These are phyloP conservation scores for Triplophysa bombifrons DNA, from an alignment of 2,797 vertebrate species.

Conservation along the genomic window DNA sequence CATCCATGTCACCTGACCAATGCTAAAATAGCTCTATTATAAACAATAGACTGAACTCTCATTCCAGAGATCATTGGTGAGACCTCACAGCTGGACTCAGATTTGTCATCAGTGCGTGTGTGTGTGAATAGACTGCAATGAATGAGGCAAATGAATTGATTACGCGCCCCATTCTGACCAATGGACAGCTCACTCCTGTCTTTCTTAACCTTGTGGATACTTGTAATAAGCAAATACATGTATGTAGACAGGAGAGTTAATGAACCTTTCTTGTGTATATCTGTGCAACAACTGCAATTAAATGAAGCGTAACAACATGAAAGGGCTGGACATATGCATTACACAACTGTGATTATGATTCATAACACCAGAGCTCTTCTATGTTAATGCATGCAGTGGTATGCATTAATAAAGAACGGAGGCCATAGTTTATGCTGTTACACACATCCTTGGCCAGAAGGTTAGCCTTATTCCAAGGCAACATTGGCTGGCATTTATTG, in stretches of 20 bases:
- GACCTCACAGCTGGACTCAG: constrained; percentile 44
- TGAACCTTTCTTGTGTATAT: not conserved
- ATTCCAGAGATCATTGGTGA: constrained; percentile 38
- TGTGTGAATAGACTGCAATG: constrained; percentile 31
- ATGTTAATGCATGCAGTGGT: not conserved
- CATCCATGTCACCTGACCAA: constrained; percentile 4
- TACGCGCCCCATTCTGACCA: constrained; percentile 34
- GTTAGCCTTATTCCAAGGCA: constrained; percentile 38
- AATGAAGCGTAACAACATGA: not conserved
- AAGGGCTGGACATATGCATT: constrained; percentile 5
- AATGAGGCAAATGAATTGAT: constrained; percentile 38
- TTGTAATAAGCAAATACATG: not conserved
- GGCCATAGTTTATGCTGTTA: constrained; percentile 16
- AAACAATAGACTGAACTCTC: constrained; percentile 32
- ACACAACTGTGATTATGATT: constrained; percentile 18
- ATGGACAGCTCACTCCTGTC: not conserved
- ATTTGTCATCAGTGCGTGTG: constrained; percentile 27
- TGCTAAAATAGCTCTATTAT: constrained; percentile 39
- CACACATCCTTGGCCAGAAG: constrained; percentile 27
- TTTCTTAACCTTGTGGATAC: not conserved
- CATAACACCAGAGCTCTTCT: not conserved
- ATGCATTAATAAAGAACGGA: constrained; percentile 16
- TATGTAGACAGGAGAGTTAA: not conserved
- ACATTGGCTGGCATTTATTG: constrained; percentile 1
- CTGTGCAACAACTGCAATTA: not conserved